Evolutionary conservation across 2,797 vertebrate genomes (phyloP).

Genomic region (Peromyscus melanophrys): DNA sequence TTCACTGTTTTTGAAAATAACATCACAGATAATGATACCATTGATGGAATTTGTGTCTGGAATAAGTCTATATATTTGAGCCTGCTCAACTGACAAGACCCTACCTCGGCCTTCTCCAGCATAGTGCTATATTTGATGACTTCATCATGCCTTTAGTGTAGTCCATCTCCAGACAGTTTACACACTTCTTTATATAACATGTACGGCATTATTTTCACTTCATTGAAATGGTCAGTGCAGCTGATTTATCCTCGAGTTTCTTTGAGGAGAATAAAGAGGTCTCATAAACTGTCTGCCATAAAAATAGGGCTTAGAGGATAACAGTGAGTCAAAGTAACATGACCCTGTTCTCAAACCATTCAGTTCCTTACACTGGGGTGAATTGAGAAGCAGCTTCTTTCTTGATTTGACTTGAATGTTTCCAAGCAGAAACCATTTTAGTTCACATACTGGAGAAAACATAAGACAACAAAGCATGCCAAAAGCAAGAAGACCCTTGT

Average conservation of each 20-base stretch:
- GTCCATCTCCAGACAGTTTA: not conserved
- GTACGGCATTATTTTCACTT: not conserved
- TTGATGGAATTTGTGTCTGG: not conserved
- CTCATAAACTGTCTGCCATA: constrained; percentile 60
- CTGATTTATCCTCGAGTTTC: constrained; percentile 17
- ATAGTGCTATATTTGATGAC: not conserved
- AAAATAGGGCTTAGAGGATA: constrained; percentile 12
- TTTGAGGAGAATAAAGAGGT: constrained; percentile 56
- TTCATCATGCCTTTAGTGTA: not conserved
- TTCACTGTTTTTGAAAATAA: constrained; percentile 45
- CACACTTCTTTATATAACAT: not conserved
- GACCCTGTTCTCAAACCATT: constrained; percentile 24
- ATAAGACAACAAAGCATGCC: not conserved
- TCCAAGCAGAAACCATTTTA: constrained; percentile 53
- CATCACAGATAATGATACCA: not conserved
- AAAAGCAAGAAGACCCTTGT: not conserved
- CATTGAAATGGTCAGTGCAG: constrained; percentile 49
- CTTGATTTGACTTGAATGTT: constrained; percentile 37
- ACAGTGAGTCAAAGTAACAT: constrained; percentile 29
- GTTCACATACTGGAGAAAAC: constrained; percentile 9
- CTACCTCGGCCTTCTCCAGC: not conserved
- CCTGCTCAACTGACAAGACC: not conserved
- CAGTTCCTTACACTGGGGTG: not conserved
- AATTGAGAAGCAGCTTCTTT: constrained; percentile 41
- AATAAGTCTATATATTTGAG: not conserved